Percentiles rank a stretch among this genome's conserved stretches.
Evolutionary conservation across 2,797 vertebrate genomes (phyloP).

Genomic region (Takifugu ocellatus): DNA sequence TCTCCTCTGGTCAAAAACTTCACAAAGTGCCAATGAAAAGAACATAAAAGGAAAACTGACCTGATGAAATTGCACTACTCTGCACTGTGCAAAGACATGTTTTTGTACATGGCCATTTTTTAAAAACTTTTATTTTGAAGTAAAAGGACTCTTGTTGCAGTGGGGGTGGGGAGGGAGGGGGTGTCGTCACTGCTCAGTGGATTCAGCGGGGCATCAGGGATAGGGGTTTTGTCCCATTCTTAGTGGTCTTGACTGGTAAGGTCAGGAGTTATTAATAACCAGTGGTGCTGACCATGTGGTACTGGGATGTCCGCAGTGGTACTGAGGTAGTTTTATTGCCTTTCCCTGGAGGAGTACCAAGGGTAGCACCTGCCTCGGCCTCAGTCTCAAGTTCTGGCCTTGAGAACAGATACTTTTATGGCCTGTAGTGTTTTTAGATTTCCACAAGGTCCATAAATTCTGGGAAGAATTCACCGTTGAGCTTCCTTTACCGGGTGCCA

Average conservation of each 20-base stretch:
- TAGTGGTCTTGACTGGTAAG: slow-evolving; percentile 43
- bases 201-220: slow-evolving; percentile 63
- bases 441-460: slow-evolving; percentile 14
- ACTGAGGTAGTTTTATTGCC: slow-evolving; percentile 47
- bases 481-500: slow-evolving; percentile 30
- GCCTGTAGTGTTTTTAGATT: slow-evolving; percentile 14
- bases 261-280: slow-evolving; percentile 36
- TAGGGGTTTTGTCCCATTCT: slow-evolving; percentile 38
- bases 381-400: slow-evolving; percentile 30
- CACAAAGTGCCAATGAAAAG: slow-evolving; percentile 83
- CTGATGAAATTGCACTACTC: slow-evolving; percentile 79
- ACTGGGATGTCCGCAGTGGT: slow-evolving; percentile 55
- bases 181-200: slow-evolving; percentile 62
- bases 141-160: slow-evolving; percentile 26
- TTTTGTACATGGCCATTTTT: slow-evolving; percentile 74
- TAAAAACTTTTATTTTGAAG: slow-evolving; percentile 69
- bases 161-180: slow-evolving; percentile 16
- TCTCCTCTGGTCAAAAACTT: slow-evolving; percentile 64
- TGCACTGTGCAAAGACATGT: slow-evolving; percentile 76
- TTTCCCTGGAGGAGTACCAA: slow-evolving; percentile 43
- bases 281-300: slow-evolving; percentile 42
- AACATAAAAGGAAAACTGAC: slow-evolving; percentile 62
- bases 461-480: slow-evolving; percentile 15
- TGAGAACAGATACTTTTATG: slow-evolving; percentile 39
- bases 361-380: slow-evolving; percentile 40